These are phyloP conservation scores for Ips nitidus DNA, from an alignment of 1,140 invertebrate genomes.

Conservation along the genomic window DNA sequence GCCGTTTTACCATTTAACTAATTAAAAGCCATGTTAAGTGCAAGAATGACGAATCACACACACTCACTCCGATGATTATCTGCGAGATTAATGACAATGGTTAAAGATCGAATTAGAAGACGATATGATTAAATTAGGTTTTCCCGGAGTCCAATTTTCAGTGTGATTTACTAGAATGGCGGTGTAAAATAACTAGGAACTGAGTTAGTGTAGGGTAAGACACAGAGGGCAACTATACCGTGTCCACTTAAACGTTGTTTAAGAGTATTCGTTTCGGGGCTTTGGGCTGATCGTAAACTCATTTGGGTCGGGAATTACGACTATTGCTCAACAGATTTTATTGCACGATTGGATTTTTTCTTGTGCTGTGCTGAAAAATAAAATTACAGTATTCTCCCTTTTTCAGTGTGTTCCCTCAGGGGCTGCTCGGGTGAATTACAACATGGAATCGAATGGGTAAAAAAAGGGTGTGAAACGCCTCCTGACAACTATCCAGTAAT, in stretches of 20 bases:
- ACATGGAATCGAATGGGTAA: constrained; percentile 19
- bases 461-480: constrained; percentile 23
- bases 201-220: background rate
- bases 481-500: constrained; percentile 13
- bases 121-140: constrained; percentile 7
- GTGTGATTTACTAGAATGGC: no score
- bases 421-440: background rate
- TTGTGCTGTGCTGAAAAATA: background rate
- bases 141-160: background rate
- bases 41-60: constrained; percentile 32
- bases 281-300: constrained; percentile 39
- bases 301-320: constrained; percentile 21
- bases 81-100: constrained; percentile 23
- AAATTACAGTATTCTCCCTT: background rate
- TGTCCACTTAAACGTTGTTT: constrained; percentile 42
- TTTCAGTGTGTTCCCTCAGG: background rate
- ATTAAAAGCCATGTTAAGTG: constrained; percentile 30
- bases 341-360: background rate
- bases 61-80: constrained; percentile 29
- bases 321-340: constrained; percentile 16
- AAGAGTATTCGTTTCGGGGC: constrained; percentile 39
- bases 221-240: constrained; percentile 21
- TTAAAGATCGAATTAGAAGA: constrained; percentile 29
- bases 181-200: no score
- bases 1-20: constrained; percentile 26